Percentiles rank a stretch among this genome's conserved stretches.
Evolutionary conservation across 2,113 vertebrate species (phyloP).

Genomic region (Serinus canaria): DNA sequence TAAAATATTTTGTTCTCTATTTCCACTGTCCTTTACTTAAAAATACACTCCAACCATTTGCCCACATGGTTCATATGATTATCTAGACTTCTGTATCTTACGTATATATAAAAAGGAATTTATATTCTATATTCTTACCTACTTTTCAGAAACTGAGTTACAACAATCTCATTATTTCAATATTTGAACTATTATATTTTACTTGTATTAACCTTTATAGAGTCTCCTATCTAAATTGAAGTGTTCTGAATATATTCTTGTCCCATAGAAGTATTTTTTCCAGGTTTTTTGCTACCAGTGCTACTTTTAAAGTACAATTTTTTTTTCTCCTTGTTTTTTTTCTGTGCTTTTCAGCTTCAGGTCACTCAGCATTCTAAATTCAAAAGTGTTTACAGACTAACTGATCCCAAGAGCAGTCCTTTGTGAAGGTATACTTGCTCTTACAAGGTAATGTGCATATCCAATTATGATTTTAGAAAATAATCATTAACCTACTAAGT

Average conservation of each 20-base stretch:
- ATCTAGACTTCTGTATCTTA: not conserved
- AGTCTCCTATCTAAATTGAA: not conserved
- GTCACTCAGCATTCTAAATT: not conserved
- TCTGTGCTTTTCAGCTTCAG: not conserved
- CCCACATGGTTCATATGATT: not conserved
- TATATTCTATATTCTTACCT: not conserved
- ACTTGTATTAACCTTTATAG: not conserved
- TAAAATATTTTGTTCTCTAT: not conserved
- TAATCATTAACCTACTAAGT: not conserved
- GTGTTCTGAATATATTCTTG: not conserved
- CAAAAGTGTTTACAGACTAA: not conserved
- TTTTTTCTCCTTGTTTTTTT: not conserved
- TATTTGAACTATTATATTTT: not conserved
- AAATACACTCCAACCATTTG: not conserved
- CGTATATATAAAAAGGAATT: not conserved
- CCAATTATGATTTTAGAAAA: not conserved
- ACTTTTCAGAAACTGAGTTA: not conserved
- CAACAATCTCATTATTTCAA: not conserved
- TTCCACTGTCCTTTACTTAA: not conserved
- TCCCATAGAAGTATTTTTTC: not conserved
- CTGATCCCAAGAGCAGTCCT: not conserved
- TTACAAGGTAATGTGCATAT: not conserved
- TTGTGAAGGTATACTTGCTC: not conserved
- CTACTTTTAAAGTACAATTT: not conserved
- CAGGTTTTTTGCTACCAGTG: not conserved